Base-by-base conservation (phyloP, 2,888 invertebrate species). In the Amphipoea lucens region DNA sequence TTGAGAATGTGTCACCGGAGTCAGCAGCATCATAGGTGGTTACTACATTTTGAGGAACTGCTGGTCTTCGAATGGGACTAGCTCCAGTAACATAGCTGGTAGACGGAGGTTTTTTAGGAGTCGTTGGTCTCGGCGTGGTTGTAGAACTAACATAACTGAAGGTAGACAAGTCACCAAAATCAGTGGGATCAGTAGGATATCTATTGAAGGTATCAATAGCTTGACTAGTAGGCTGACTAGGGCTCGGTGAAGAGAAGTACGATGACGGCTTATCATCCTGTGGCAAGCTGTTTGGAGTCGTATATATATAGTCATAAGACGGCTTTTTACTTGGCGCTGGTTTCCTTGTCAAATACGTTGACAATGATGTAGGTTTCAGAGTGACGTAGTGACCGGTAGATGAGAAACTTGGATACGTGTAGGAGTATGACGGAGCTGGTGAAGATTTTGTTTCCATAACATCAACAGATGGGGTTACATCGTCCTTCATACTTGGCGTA, bases 41-140 rank as follows among this genome's bases (percentile, higher is more conserved):
- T 40, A 92, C 94, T 82, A 90, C 78, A 57, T 93, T 85, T 3
- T 93, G 87, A 57, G 94, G 91, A 71, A 95, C 94, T 1, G 94
- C 91, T 51, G 97, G 97, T 87, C 97, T 96, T 87, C 97, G 96
- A 14, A 97, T 96, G 1, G 97, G 97, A 48, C 97, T 94, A 42
- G 94, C 93, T 75, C 96, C 97, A 68, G 96, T 94, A 2, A 97
- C 93, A 87, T 97, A 94, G 88, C 97, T 97, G 0, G 96, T 97
- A 57, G 96, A 97, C 29, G 96, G 96, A 65, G 95, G 94, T 88
- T 91, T 94, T 63, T 91, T 92, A 0, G 78, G 74, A 20, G 81
- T 20, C 0, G 93, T 93, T 20, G 95, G 94, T 75, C 90, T 92
- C 17, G 92, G 89, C 0, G 96, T 96, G 2, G 96, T 95, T 23